These are phyloP conservation scores for Pongo pygmaeus DNA, from an alignment of 2,113 vertebrate genomes.

Conservation along the genomic window DNA sequence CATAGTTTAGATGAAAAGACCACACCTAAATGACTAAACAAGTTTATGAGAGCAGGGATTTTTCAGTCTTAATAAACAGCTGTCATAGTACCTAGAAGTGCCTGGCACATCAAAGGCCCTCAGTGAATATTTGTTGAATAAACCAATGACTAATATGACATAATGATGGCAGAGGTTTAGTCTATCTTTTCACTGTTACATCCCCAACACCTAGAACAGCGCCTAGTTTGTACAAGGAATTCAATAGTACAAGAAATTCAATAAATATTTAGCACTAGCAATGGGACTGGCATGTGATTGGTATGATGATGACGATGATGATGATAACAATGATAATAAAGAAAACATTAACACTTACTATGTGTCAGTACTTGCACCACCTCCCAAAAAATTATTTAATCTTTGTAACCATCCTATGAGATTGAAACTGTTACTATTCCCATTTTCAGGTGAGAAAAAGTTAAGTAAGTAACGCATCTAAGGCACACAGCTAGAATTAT, in stretches of 20 bases:
- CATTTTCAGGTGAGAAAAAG: not conserved
- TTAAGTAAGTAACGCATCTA: not conserved
- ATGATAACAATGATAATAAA: not conserved
- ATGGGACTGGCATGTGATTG: not conserved
- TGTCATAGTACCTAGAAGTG: not conserved
- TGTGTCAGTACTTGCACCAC: not conserved
- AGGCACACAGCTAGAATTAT: not conserved
- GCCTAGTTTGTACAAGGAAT: not conserved
- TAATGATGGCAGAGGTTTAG: not conserved
- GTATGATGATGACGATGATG: not conserved
- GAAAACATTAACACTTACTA: not conserved
- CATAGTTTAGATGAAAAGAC: not conserved
- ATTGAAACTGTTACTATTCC: not conserved
- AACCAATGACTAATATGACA: not conserved
- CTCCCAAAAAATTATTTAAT: not conserved
- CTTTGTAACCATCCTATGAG: not conserved
- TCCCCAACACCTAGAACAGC: not conserved
- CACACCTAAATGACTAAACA: not conserved
- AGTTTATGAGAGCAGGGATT: not conserved
- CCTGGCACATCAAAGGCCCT: not conserved
- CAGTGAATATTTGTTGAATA: not conserved
- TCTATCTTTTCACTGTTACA: not conserved
- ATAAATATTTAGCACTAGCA: not conserved
- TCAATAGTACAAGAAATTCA: not conserved
- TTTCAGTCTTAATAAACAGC: slow-evolving; percentile 17